Conservation (phyloP, 2,888 invertebrate species). For the Andricus quercusramuli region DNA sequence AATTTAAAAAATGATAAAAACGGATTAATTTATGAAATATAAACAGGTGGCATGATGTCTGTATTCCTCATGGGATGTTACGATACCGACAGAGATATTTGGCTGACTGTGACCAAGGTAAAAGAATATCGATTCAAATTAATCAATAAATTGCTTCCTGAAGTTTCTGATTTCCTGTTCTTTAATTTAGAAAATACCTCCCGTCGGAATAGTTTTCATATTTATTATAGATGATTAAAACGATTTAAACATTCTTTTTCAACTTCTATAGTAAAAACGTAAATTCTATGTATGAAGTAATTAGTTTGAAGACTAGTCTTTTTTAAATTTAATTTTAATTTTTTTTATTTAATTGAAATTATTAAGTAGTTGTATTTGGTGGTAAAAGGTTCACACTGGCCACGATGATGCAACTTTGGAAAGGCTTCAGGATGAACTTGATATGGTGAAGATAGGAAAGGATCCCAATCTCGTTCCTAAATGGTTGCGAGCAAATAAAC, state of each 20-base stretch:
- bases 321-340: background rate
- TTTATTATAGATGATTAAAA: background rate
- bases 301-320: background rate
- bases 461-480: conserved; percentile 85
- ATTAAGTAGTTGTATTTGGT: conserved; percentile 38
- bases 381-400: conserved; percentile 85
- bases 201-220: background rate
- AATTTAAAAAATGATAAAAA: background rate
- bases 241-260: background rate
- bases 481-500: conserved; percentile 91
- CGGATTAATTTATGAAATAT: conserved; percentile 52
- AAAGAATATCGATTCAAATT: conserved; percentile 56
- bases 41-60: conserved; percentile 90
- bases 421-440: conserved; percentile 84
- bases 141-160: background rate
- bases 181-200: background rate
- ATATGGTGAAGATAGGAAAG: conserved; percentile 90
- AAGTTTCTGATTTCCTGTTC: background rate
- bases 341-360: conserved; percentile 16
- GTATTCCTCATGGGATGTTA: conserved; percentile 96
- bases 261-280: background rate
- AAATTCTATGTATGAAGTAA: background rate
- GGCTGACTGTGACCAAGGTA: conserved; percentile 95
- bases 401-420: conserved; percentile 93
- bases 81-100: conserved; percentile 84